Percentiles rank a stretch among this genome's conserved stretches.
Conservation (phyloP, 2,888 invertebrate species). For the Parnassius mnemosyne region DNA sequence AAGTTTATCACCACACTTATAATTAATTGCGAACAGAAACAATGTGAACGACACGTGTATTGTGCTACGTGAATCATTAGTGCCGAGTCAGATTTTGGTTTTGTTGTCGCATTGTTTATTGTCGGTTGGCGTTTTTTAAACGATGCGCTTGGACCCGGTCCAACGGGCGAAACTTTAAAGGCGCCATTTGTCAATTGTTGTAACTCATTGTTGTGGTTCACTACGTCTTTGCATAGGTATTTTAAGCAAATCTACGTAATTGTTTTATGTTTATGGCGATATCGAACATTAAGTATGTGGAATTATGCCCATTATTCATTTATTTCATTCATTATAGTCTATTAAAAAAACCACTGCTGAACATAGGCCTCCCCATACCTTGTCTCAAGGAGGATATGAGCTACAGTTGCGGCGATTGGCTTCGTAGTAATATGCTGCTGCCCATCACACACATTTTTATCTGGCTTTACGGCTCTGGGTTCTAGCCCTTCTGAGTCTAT, state of each 20-base stretch:
- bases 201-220: slow-evolving; percentile 25
- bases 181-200: slow-evolving; percentile 36
- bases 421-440: too few species aligned
- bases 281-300: slow-evolving; percentile 8
- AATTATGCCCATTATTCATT: neutral
- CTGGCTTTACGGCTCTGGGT: too few species aligned
- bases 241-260: slow-evolving; percentile 24
- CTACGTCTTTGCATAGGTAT: slow-evolving; percentile 24
- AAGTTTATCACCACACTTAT: slow-evolving; percentile 24
- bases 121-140: slow-evolving; percentile 48
- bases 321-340: too few species aligned
- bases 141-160: slow-evolving; percentile 58
- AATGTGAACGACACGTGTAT: slow-evolving; percentile 72
- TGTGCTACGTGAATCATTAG: slow-evolving; percentile 77
- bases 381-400: too few species aligned
- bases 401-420: too few species aligned
- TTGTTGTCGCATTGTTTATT: slow-evolving; percentile 74
- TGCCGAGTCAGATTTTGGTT: slow-evolving; percentile 62
- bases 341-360: too few species aligned
- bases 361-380: too few species aligned
- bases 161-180: slow-evolving; percentile 54
- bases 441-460: too few species aligned
- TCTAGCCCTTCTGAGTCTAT: too few species aligned
- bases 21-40: slow-evolving; percentile 37
- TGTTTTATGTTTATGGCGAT: slow-evolving; percentile 19